Evolutionary conservation across 2,113 vertebrate species (phyloP).

Genomic region (Alouatta palliata): DNA sequence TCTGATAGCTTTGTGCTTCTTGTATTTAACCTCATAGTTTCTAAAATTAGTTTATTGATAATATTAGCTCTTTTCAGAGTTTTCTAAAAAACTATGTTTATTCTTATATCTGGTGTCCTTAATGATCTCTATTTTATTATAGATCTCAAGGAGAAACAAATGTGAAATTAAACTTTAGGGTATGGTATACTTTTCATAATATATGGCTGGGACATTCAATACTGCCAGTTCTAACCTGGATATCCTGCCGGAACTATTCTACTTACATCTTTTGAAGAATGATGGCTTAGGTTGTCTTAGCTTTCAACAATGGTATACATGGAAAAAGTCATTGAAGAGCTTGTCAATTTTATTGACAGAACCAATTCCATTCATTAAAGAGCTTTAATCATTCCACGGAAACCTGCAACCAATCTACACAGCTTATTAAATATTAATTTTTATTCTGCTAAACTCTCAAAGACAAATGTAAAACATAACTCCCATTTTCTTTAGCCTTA

Average conservation of each 20-base stretch:
- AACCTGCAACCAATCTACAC: neutral
- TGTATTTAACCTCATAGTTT: neutral
- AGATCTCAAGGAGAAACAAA: neutral
- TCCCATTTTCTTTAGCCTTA: neutral
- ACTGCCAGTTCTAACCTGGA: neutral
- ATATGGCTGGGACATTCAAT: neutral
- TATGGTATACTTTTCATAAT: neutral
- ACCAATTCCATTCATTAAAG: neutral
- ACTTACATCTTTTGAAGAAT: neutral
- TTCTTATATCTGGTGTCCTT: neutral
- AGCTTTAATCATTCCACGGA: neutral
- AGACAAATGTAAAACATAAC: neutral
- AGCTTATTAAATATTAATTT: slow-evolving; percentile 27
- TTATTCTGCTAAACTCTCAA: neutral
- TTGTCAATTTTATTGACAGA: neutral
- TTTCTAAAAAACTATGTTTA: neutral
- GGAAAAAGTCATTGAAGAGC: neutral
- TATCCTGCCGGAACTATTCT: neutral
- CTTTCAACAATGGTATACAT: neutral
- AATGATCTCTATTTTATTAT: neutral
- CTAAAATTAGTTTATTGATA: slow-evolving; percentile 7
- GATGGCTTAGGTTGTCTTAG: neutral
- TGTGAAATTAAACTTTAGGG: neutral
- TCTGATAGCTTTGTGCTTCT: neutral
- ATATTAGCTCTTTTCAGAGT: neutral